phyloP scores from a whole-genome alignment of 2,888 invertebrate genomes.

The Steromphala cineraria region DNA sequence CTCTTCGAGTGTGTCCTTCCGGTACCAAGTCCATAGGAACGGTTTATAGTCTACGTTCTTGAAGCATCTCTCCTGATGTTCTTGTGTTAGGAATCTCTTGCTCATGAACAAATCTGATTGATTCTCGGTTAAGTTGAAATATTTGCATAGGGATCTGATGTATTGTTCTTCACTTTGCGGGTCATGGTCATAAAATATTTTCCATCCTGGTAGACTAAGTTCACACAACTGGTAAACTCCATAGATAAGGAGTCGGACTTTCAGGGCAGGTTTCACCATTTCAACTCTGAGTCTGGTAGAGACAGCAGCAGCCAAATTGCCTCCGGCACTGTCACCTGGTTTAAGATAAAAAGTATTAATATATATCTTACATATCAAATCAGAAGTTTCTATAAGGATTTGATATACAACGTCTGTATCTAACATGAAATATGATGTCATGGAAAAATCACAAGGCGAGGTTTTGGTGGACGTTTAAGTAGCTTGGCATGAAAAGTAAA shows the following conservation, averaged over 20 bases:
- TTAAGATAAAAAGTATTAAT: no score
- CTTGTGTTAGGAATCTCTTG: neutral
- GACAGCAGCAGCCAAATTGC: constrained; percentile 23
- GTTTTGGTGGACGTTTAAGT: no score
- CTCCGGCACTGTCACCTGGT: constrained; percentile 25
- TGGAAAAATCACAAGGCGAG: no score
- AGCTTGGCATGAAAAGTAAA: no score
- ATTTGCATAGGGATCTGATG: neutral
- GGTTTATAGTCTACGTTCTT: neutral
- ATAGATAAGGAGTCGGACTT: constrained; percentile 10
- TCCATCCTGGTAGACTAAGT: neutral
- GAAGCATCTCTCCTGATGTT: neutral
- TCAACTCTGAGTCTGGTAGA: neutral
- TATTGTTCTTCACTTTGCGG: neutral
- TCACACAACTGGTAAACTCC: neutral
- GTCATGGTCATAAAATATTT: neutral
- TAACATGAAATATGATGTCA: no score
- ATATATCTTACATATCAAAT: no score
- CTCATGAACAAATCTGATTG: neutral
- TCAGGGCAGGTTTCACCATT: constrained; percentile 6
- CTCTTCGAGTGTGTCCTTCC: neutral
- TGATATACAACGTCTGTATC: no score
- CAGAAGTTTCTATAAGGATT: no score
- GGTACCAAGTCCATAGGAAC: neutral
- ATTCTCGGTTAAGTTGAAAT: neutral